These are phyloP conservation scores for Candidula unifasciata DNA, from an alignment of 2,888 invertebrate genomes.

Conservation along the genomic window DNA sequence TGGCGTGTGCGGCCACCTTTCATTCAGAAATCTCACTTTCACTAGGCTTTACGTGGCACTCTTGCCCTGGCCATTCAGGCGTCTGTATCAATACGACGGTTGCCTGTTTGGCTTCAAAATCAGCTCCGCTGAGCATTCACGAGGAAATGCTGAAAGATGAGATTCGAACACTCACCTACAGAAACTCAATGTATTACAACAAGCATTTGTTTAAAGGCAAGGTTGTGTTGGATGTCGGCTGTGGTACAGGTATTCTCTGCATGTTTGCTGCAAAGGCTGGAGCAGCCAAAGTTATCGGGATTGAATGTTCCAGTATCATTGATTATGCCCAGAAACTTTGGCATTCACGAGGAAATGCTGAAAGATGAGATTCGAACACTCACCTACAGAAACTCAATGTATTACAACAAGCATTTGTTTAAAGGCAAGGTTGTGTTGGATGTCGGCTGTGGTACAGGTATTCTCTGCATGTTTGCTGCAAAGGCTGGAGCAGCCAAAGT, in stretches of 20 bases:
- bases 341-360: constrained; percentile 99
- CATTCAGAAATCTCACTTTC: no score
- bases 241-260: constrained; percentile 98
- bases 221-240: constrained; percentile 96
- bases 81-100: no score
- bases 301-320: no score
- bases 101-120: no score
- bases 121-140: no score
- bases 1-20: no score
- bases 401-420: constrained; percentile 98
- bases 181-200: constrained; percentile 99
- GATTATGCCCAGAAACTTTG: no score
- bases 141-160: constrained; percentile 99
- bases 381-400: constrained; percentile 99
- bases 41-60: no score
- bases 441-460: constrained; percentile 99
- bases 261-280: constrained; percentile 99
- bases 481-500: constrained; percentile 97
- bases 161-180: constrained; percentile 97
- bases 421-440: constrained; percentile 94
- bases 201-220: no score
- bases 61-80: no score
- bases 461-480: constrained; percentile 99
- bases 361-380: constrained; percentile 99
- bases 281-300: constrained; percentile 93